phyloP scores from a whole-genome alignment of 2,797 vertebrate genomes.

The Phalanger gymnotis region DNA sequence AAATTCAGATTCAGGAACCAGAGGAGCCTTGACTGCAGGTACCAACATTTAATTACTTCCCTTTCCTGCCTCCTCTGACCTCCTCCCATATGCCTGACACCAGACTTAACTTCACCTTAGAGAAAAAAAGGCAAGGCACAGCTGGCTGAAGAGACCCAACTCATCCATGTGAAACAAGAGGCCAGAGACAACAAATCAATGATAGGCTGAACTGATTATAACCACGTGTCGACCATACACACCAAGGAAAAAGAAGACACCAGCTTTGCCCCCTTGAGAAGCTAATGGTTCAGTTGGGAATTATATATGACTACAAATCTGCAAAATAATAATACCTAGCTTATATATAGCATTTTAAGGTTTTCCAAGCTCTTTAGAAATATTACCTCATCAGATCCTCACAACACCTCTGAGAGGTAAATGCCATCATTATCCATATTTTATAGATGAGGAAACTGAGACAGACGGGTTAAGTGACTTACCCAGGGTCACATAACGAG shows the following conservation, averaged over 20 bases:
- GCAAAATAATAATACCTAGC: neutral
- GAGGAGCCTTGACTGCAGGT: neutral
- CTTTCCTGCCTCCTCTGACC: constrained; percentile 14
- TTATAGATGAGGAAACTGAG: neutral
- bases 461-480: neutral
- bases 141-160: neutral
- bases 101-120: neutral
- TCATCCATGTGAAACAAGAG: neutral
- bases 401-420: neutral
- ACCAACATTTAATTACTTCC: neutral
- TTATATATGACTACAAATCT: neutral
- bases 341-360: neutral
- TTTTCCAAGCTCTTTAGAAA: neutral
- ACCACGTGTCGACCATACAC: neutral
- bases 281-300: neutral
- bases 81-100: neutral
- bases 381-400: neutral
- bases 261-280: neutral
- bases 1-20: neutral
- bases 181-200: neutral
- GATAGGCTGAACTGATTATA: neutral
- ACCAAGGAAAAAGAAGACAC: neutral
- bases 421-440: neutral
- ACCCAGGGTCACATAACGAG: neutral
- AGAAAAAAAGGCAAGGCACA: neutral